A percentile compares a stretch with the other conserved stretches of the same genome.
These are phyloP conservation scores for Casuarius casuarius DNA, from an alignment of 2,113 vertebrate genomes.

Conservation along the genomic window DNA sequence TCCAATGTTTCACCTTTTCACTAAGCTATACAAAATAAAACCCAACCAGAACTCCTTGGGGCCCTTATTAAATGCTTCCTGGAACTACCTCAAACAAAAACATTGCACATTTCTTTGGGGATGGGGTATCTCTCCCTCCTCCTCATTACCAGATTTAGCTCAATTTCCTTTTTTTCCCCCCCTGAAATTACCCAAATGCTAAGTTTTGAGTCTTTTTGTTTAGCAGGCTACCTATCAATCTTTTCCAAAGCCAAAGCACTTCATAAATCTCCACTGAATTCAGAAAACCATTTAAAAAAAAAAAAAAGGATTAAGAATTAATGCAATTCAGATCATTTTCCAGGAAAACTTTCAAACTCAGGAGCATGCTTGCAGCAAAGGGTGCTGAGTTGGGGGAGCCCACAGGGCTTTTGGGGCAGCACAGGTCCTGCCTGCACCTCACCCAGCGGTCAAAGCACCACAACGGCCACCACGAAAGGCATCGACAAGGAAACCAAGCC, in stretches of 20 bases:
- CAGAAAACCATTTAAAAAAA: neutral
- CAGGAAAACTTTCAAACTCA: neutral
- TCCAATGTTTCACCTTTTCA: neutral
- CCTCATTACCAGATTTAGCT: neutral
- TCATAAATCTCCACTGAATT: slow-evolving; percentile 12
- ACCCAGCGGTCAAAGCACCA: neutral
- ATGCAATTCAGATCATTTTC: neutral
- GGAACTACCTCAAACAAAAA: neutral
- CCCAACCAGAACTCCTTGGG: neutral
- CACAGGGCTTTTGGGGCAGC: accelerated
- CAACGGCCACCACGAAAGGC: accelerated
- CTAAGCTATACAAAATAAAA: neutral
- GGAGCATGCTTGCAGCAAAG: neutral
- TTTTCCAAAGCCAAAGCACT: slow-evolving; percentile 13
- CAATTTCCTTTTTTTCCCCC: neutral
- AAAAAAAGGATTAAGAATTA: neutral
- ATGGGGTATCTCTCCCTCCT: neutral
- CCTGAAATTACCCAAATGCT: neutral
- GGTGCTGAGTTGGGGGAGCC: no score
- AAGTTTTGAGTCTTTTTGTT: neutral
- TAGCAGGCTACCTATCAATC: neutral
- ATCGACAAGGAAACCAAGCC: accelerated
- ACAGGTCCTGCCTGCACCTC: no score
- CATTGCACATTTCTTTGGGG: neutral
- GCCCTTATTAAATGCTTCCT: neutral